phyloP scores from a whole-genome alignment of 2,113 vertebrate species.

The Lagopus muta region DNA sequence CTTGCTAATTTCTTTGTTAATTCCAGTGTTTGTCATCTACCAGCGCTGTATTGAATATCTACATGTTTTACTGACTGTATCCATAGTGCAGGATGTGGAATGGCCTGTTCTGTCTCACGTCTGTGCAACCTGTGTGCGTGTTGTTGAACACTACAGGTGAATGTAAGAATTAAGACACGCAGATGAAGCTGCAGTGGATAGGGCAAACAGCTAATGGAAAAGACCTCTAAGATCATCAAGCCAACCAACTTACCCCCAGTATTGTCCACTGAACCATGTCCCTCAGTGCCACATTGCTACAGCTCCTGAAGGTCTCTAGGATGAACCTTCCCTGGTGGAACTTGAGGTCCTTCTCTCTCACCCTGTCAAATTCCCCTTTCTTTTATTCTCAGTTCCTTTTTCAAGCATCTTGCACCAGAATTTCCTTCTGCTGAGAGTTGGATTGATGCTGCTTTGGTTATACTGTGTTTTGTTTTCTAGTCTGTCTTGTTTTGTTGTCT shows the following conservation, averaged over 20 bases:
- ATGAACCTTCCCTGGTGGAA: too few relatives aligned
- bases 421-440: neutral
- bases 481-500: neutral
- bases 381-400: neutral
- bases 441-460: neutral
- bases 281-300: too few relatives aligned
- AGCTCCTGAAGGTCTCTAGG: too few relatives aligned
- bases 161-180: rapidly evolving
- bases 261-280: too few relatives aligned
- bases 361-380: neutral
- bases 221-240: too few relatives aligned
- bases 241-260: too few relatives aligned
- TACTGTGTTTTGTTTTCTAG: neutral
- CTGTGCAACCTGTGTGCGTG: neutral
- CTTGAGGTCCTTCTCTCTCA: too few relatives aligned
- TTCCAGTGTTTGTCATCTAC: slow-evolving; percentile 3
- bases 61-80: neutral
- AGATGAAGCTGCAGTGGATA: neutral
- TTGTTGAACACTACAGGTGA: neutral
- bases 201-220: neutral
- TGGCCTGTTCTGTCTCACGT: rapidly evolving
- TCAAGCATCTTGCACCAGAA: neutral
- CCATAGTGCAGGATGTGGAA: neutral
- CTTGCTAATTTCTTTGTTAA: slow-evolving; percentile 39
- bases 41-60: neutral